Evolutionary conservation across 2,113 vertebrate species (phyloP).

Genomic region (Pollachius pollachius): DNA sequence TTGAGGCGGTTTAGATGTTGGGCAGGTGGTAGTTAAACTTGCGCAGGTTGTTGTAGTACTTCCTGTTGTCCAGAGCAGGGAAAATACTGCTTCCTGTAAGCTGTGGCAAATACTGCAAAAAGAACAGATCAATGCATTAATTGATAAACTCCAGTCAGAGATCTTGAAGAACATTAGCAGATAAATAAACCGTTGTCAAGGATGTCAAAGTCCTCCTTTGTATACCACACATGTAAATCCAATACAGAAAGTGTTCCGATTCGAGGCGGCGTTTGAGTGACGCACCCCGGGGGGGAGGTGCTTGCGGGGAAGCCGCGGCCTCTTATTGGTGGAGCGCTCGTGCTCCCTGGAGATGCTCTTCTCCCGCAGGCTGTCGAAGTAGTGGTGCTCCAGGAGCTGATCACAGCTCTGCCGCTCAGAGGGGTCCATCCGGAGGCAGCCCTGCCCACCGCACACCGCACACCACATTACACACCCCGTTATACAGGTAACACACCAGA

Average conservation of each 20-base stretch:
- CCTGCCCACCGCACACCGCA: conserved; percentile 60
- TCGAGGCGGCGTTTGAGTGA: not conserved
- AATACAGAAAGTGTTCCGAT: too few species aligned
- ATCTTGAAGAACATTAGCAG: not conserved
- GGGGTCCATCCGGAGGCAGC: conserved; percentile 89
- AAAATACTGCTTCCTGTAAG: conserved; percentile 82
- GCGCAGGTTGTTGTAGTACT: conserved; percentile 78
- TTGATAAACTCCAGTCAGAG: not conserved
- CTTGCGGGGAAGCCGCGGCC: conserved; percentile 71
- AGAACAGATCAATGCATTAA: not conserved
- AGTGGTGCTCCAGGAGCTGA: conserved; percentile 86
- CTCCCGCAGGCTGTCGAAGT: conserved; percentile 83
- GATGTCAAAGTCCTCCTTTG: too few species aligned
- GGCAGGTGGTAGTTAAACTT: conserved; percentile 88
- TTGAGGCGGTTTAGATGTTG: conserved; percentile 78
- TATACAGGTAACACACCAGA: not conserved
- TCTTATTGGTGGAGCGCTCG: conserved; percentile 66
- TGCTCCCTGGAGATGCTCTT: conserved; percentile 65
- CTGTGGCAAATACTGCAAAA: conserved; percentile 84
- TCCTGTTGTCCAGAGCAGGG: conserved; percentile 86
- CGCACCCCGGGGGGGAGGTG: conserved; percentile 81
- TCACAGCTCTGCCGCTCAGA: conserved; percentile 82
- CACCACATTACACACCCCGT: not conserved
- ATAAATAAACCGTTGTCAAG: too few species aligned
- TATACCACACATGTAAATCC: too few species aligned